Evolutionary conservation across 2,113 vertebrate genomes (phyloP), one percentile per base, ranked within the genome.

Genomic region (Onychorhynchus coronatus): DNA sequence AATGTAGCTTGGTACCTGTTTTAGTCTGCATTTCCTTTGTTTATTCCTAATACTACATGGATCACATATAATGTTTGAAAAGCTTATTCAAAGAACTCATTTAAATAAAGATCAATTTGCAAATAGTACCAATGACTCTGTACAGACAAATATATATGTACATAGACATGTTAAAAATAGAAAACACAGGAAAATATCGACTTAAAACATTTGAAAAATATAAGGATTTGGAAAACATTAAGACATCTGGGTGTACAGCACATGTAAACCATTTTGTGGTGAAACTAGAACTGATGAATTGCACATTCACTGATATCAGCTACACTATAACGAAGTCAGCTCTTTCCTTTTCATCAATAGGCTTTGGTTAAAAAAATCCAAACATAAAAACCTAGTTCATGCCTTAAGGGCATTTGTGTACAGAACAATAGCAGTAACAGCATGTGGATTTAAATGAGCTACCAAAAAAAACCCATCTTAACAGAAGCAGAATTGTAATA

Each of bases 211-310:
- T 65, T 89, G 72, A 94, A 95, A 33, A 91, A 91, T 66, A 84
- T 47, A 85, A 85, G 63, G 33, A 87, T 84, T 89, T 91, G 56
- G 73, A 89, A 94, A 93, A 74, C 24, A 10, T 95, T 97, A 96
- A 97, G 94, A 96, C 92, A 89, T 89, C 67, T 86, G 93, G 52
- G 86, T 77, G 65, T 77, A 61, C 77, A 94, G 93, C 86, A 97
- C 73, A 90, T 75, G 95, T 95, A 95, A 97, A 88, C 84, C 52
- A 72, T 95, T 90, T 91, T 49, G 88, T 96, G 82, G 83, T 95
- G 76, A 97, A 97, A 91, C 47, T 50, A 85, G 59, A 95, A 96
- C 91, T 93, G 96, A 96, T 95, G 92, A 97, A 98, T 96, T 97
- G 70, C 81, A 93, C 78, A 89, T 91, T 98, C 19, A 42, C 27